Percentiles rank a stretch among this genome's conserved stretches.
phyloP scores from a whole-genome alignment of 2,113 vertebrate genomes.

The Cisticola juncidis region DNA sequence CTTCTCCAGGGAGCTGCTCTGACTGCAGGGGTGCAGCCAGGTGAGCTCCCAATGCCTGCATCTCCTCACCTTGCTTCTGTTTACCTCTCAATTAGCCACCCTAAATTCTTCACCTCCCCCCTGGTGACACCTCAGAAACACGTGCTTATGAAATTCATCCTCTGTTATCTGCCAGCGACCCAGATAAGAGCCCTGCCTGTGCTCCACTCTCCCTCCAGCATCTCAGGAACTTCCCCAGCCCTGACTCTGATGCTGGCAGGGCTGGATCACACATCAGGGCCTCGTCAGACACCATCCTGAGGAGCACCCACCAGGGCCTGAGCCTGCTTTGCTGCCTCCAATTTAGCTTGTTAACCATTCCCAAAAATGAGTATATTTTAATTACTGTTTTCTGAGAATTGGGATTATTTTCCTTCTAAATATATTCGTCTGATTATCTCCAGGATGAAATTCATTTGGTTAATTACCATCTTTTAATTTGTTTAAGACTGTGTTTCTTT shows the following conservation, averaged over 20 bases:
- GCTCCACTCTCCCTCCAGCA: background rate
- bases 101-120: slow-evolving; percentile 38
- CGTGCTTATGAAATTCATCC: background rate
- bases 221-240: background rate
- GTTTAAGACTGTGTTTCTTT: slow-evolving; percentile 43
- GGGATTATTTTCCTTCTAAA: slow-evolving; percentile 50
- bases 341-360: slow-evolving; percentile 24
- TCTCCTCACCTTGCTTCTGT: background rate
- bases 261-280: slow-evolving; percentile 17
- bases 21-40: fast-evolving
- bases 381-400: slow-evolving; percentile 61
- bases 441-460: slow-evolving; percentile 61
- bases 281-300: background rate
- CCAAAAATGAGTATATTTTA: slow-evolving; percentile 41
- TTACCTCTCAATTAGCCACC: slow-evolving; percentile 19
- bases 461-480: slow-evolving; percentile 68
- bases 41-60: background rate
- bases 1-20: background rate
- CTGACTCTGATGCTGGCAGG: fast-evolving
- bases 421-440: slow-evolving; percentile 52
- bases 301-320: background rate
- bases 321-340: slow-evolving; percentile 6
- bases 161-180: background rate
- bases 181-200: background rate
- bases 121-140: background rate